These are phyloP conservation scores for Melanerpes aurifrons DNA, from an alignment of 2,113 vertebrate genomes.

Conservation along the genomic window DNA sequence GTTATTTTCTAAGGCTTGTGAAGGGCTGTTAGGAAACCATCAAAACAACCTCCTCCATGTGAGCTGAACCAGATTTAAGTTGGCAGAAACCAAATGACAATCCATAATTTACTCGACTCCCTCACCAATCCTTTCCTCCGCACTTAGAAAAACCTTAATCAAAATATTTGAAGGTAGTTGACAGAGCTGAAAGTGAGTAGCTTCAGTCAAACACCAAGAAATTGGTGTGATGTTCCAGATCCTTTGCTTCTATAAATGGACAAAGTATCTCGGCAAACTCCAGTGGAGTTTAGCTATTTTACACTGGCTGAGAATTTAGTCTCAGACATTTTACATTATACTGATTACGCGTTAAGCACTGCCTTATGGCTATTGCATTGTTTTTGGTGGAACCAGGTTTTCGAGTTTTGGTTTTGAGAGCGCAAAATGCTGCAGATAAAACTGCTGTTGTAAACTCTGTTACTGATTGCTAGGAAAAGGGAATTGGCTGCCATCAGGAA, in stretches of 20 bases:
- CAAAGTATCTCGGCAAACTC: not conserved
- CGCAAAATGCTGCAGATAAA: not conserved
- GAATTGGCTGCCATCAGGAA: not conserved
- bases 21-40: slow-evolving; percentile 14
- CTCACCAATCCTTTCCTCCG: not conserved
- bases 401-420: not conserved
- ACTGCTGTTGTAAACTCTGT: not conserved
- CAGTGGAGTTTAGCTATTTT: not conserved
- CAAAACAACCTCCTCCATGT: slow-evolving; percentile 37
- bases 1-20: not conserved
- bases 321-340: not conserved
- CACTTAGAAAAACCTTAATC: slow-evolving; percentile 30
- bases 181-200: slow-evolving; percentile 13
- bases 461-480: not conserved
- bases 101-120: slow-evolving; percentile 7
- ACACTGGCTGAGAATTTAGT: not conserved
- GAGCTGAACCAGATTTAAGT: slow-evolving; percentile 34
- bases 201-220: slow-evolving; percentile 21
- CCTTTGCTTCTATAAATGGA: slow-evolving; percentile 5
- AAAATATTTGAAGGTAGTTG: slow-evolving; percentile 54
- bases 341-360: not conserved
- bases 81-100: slow-evolving; percentile 23
- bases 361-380: not conserved
- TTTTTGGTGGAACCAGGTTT: not conserved
- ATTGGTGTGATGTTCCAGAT: not conserved